Evolutionary conservation across 2,888 invertebrate genomes (phyloP), one percentile per base, ranked within the genome.

Genomic region (Brachyopa scutellaris): DNA sequence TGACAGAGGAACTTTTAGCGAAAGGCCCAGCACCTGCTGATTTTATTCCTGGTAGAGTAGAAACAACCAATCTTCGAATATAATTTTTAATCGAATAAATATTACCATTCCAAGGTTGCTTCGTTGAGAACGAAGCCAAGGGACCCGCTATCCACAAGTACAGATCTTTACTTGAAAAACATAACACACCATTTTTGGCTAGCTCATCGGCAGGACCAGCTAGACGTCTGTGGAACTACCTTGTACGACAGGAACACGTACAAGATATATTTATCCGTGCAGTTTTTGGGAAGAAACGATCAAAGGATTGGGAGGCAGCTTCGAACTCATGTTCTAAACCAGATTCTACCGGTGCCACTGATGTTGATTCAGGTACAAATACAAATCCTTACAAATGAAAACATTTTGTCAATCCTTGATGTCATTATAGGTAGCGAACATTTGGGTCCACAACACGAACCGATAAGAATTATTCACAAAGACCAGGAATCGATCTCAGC

Each of bases 401-500:
- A 11, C 1, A 31, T 11, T 9, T 45, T 49, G 6, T 26, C 9
- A 4, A n/a, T 5, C 4, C 13, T 31, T 45, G 1, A 26, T 33
- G 1, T 5, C 0, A 23, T 33, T 61, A 2, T 15, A 85, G 85
- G 69, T 49, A 83, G 76, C 33, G 86, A 86, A 49, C 83, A 84
- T 73, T 38, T 84, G 7, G 73, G 53, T 55, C 31, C 66, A 40
- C 83, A 85, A 73, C 92, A 94, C 73, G 97, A 97, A 88, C 97
- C 97, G 7, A 97, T 98, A 76, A 93, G 98, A 85, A 97, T 99
- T 86, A 97, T 99, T 85, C 99, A 99, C 91, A 99, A 99, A 91
- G 99, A 99, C 88, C 98, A 98, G 91, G 99, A 99, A 90, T 97
- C 98, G 69, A 98, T 99, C 86, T 95, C 97, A 62, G 97, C 99